Percentiles rank a stretch among this genome's conserved stretches.
Conservation (phyloP, 2,113 vertebrate species). For the Rhinichthys klamathensis region DNA sequence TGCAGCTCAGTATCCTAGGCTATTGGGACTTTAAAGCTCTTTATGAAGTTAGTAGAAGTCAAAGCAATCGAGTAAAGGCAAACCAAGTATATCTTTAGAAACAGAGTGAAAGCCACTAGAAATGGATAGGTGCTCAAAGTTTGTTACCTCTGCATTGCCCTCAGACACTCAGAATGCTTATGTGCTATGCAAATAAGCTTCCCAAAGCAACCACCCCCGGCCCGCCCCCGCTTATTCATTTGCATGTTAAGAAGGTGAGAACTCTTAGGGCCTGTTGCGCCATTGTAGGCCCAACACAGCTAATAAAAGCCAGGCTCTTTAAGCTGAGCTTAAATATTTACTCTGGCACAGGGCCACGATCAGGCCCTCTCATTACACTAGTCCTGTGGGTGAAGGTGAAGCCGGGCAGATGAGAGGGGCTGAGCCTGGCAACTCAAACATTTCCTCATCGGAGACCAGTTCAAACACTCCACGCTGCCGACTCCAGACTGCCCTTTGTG, state of each 20-base stretch:
- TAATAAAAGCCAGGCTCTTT: conserved; percentile 72
- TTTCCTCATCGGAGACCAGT: conserved; percentile 63
- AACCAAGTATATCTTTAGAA: conserved; percentile 29
- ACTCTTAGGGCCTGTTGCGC: conserved; percentile 70
- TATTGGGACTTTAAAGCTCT: conserved; percentile 3
- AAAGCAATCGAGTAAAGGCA: conserved; percentile 25
- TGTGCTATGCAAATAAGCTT: conserved; percentile 79
- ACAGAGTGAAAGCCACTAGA: conserved; percentile 27
- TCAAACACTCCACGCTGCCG: conserved; percentile 58
- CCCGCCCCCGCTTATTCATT: conserved; percentile 72
- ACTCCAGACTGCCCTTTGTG: conserved; percentile 67
- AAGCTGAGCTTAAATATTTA: conserved; percentile 80
- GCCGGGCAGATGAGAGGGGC: conserved; percentile 51
- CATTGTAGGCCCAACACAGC: conserved; percentile 69
- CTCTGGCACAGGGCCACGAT: conserved; percentile 71
- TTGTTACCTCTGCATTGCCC: conserved; percentile 62
- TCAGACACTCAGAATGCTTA: conserved; percentile 56
- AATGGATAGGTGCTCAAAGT: conserved; percentile 68
- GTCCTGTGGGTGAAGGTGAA: conserved; percentile 58
- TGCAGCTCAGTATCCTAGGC: conserved; percentile 10
- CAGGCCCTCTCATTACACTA: conserved; percentile 68
- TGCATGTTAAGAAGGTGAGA: conserved; percentile 78
- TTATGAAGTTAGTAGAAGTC: background rate
- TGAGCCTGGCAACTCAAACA: conserved; percentile 63
- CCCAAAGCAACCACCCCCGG: conserved; percentile 62